A percentile compares a stretch with the other conserved stretches of the same genome.
phyloP scores from a whole-genome alignment of 2,113 vertebrate genomes.

The Casuarius casuarius region DNA sequence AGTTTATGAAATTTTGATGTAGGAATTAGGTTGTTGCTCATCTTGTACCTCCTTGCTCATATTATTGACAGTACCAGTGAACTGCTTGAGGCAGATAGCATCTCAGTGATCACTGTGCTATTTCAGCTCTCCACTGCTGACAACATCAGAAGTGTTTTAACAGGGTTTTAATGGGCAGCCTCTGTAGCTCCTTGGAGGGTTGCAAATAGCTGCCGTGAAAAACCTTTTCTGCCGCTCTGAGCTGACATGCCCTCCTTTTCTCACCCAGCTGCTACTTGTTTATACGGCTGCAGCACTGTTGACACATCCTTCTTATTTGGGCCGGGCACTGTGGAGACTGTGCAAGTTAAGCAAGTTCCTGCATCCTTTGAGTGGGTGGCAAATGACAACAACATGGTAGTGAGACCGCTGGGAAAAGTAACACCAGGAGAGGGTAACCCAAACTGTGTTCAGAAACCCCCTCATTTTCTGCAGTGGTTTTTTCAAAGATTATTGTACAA shows the following conservation, averaged over 20 bases:
- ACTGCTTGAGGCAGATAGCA: slow-evolving; percentile 87
- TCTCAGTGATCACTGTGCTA: slow-evolving; percentile 79
- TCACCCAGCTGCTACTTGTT: slow-evolving; percentile 75
- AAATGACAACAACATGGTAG: not conserved
- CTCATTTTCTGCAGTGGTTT: not conserved
- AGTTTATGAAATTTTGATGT: slow-evolving; percentile 96
- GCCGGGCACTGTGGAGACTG: slow-evolving; percentile 14
- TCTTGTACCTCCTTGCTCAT: slow-evolving; percentile 94
- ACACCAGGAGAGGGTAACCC: not conserved
- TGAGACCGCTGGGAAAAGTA: not conserved
- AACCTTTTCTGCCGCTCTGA: slow-evolving; percentile 78
- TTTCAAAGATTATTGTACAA: rapidly evolving
- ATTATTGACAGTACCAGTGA: slow-evolving; percentile 94
- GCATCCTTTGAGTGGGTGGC: not conserved
- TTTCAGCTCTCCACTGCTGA: slow-evolving; percentile 87
- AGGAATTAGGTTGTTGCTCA: slow-evolving; percentile 97
- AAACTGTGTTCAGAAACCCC: not conserved
- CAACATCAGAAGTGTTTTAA: slow-evolving; percentile 99
- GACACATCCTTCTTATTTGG: slow-evolving; percentile 48
- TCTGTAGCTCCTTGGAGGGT: slow-evolving; percentile 90
- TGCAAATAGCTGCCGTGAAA: slow-evolving; percentile 90
- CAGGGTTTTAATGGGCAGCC: slow-evolving; percentile 98
- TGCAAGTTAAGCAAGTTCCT: slow-evolving; percentile 3
- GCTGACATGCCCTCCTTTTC: slow-evolving; percentile 88
- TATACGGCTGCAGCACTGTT: slow-evolving; percentile 57